Percentiles rank a stretch among this genome's conserved stretches.
These are phyloP conservation scores for Cheilosia grossa DNA, from an alignment of 2,888 invertebrate species.

Conservation along the genomic window DNA sequence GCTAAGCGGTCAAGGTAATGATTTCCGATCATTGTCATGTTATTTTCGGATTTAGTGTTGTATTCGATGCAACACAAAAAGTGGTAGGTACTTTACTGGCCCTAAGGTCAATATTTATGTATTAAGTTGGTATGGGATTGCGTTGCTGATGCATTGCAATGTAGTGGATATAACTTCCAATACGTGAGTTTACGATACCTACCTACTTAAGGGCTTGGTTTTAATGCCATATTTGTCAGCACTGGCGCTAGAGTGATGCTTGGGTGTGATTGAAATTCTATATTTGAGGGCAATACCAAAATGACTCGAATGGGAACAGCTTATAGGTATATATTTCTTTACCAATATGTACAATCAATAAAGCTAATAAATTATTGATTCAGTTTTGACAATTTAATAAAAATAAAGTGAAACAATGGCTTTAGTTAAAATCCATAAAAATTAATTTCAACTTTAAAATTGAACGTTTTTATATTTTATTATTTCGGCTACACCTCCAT, in stretches of 20 bases:
- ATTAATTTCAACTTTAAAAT: too few relatives aligned
- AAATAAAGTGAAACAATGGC: too few relatives aligned
- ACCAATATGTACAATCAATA: too few relatives aligned
- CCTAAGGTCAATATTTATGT: slow-evolving; percentile 11
- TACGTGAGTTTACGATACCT: background rate
- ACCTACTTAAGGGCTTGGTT: background rate
- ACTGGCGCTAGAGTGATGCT: background rate
- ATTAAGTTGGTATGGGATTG: background rate
- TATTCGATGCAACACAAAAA: slow-evolving; percentile 5
- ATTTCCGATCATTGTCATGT: slow-evolving; percentile 2
- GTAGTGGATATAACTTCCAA: background rate
- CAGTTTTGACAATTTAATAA: too few relatives aligned
- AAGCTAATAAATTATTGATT: too few relatives aligned
- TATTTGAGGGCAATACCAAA: too few relatives aligned
- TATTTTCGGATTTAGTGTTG: background rate
- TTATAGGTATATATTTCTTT: too few relatives aligned
- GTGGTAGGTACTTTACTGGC: slow-evolving; percentile 19
- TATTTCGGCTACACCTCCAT: too few relatives aligned
- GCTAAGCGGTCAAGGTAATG: slow-evolving; percentile 38
- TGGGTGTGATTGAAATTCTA: too few relatives aligned
- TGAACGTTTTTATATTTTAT: too few relatives aligned
- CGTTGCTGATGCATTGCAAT: background rate
- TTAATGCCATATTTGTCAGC: background rate
- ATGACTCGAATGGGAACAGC: too few relatives aligned
- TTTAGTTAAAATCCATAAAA: too few relatives aligned